These are phyloP conservation scores for Candidula unifasciata DNA, from an alignment of 2,888 invertebrate genomes.

Conservation along the genomic window DNA sequence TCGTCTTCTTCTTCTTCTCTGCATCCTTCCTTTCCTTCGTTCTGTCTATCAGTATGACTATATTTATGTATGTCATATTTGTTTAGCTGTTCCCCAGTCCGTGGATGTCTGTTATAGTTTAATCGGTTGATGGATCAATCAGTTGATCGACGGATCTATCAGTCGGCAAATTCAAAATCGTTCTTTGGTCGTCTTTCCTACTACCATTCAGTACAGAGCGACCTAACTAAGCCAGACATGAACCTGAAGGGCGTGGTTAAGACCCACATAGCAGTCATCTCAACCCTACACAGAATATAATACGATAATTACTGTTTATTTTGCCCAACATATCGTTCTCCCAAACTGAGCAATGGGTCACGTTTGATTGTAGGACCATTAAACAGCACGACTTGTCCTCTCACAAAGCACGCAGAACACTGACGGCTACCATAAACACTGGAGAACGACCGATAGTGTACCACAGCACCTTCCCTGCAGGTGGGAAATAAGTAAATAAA, in stretches of 20 bases:
- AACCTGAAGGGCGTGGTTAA: too few species aligned
- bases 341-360: background rate
- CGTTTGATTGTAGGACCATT: background rate
- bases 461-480: background rate
- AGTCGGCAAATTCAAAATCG: too few species aligned
- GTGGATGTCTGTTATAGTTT: background rate
- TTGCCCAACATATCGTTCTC: too few species aligned
- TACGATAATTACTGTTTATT: too few species aligned
- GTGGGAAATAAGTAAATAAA: slow-evolving; percentile 7
- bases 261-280: background rate
- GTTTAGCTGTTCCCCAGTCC: background rate
- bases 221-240: too few species aligned
- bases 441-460: background rate
- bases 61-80: background rate
- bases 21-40: background rate
- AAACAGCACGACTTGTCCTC: background rate
- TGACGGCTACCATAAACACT: background rate
- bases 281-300: too few species aligned
- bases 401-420: too few species aligned
- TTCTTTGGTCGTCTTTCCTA: too few species aligned
- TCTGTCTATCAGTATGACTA: background rate
- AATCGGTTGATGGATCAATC: too few species aligned
- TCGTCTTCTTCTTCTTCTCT: background rate
- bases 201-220: too few species aligned
- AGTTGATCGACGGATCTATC: too few species aligned